Percentiles rank a stretch among this genome's conserved stretches.
Evolutionary conservation across 2,113 vertebrate genomes (phyloP).

Genomic region (Lepus americanus): DNA sequence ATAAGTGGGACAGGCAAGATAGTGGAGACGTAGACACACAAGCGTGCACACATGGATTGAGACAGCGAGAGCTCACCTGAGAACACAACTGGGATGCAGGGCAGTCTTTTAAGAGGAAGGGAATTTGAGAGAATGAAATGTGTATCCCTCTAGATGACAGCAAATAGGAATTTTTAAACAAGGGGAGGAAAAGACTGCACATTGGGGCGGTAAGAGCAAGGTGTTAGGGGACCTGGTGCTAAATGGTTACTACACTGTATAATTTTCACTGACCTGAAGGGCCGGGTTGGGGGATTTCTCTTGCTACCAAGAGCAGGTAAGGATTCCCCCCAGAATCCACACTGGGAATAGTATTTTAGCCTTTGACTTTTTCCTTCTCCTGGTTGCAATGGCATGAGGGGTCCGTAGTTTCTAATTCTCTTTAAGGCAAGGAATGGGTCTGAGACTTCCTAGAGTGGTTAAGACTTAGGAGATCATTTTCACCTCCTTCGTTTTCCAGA

Average conservation of each 20-base stretch:
- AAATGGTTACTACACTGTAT: neutral
- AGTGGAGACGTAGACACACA: too few relatives aligned
- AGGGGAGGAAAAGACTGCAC: neutral
- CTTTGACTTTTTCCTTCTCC: neutral
- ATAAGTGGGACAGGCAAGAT: neutral
- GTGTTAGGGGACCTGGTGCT: neutral
- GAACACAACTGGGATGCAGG: neutral
- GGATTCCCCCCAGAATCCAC: neutral
- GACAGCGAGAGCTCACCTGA: neutral
- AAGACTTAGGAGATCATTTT: neutral
- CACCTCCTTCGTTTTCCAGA: neutral
- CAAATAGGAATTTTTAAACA: neutral
- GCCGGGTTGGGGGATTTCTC: neutral
- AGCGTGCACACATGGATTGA: rapidly evolving
- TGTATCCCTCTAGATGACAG: neutral
- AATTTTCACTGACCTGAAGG: neutral
- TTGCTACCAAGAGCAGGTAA: neutral
- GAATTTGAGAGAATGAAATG: neutral
- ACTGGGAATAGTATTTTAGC: neutral
- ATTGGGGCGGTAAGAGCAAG: neutral
- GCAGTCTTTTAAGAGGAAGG: neutral
- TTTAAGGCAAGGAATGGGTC: neutral
- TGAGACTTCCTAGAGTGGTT: neutral
- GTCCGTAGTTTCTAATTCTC: neutral
- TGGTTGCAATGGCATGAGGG: rapidly evolving